Evolutionary conservation across 92 coral and sea anemone species (phyloP).

Genomic region (Bergia puertoricense): DNA sequence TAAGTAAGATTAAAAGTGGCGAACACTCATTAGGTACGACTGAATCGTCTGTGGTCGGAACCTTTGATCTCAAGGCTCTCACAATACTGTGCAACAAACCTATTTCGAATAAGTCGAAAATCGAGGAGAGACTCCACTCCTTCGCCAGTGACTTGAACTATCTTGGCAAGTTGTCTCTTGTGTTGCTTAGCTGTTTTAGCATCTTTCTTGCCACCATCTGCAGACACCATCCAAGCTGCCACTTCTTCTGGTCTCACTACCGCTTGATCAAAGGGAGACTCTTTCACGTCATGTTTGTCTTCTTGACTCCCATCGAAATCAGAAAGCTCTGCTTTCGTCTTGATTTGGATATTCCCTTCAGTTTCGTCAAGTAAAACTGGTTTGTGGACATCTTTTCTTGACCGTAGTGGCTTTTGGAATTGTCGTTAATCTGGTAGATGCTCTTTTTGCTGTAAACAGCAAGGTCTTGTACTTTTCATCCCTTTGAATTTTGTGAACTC

Average conservation of each 20-base stretch:
- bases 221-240: conserved; percentile 15
- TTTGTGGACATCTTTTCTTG: not conserved
- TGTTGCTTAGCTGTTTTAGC: conserved; percentile 37
- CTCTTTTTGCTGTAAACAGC: not conserved
- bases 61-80: not conserved
- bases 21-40: too few relatives aligned
- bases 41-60: not conserved
- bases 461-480: not conserved
- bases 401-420: not conserved
- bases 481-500: conserved; percentile 35
- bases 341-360: too few relatives aligned
- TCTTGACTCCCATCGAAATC: not conserved
- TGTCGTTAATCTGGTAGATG: not conserved
- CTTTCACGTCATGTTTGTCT: not conserved
- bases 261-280: too few relatives aligned
- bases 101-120: conserved; percentile 1
- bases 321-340: not conserved
- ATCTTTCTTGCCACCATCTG: conserved; percentile 31
- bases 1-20: too few relatives aligned
- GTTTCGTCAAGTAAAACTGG: too few relatives aligned
- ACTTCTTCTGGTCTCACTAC: not conserved
- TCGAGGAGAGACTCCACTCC: conserved; percentile 11
- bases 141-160: conserved; percentile 2
- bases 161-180: not conserved
- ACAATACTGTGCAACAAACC: not conserved